Conservation (phyloP, 2,797 vertebrate species). For the Chromis chromis region DNA sequence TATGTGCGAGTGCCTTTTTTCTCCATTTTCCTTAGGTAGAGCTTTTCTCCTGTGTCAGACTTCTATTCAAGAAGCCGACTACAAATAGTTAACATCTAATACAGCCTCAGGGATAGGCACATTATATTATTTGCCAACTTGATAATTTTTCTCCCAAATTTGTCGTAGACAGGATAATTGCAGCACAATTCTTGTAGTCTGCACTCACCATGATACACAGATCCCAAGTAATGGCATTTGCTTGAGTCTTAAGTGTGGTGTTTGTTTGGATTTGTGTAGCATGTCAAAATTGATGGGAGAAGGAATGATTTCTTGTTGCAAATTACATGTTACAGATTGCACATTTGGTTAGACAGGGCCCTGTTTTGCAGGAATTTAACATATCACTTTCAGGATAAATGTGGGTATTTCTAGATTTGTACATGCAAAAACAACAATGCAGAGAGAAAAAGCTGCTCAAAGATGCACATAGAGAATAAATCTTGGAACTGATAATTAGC, state of each 20-base stretch:
- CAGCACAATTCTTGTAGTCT: background rate
- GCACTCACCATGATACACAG: background rate
- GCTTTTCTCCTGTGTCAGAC: background rate
- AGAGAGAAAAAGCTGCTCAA: too few species aligned
- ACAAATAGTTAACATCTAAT: too few species aligned
- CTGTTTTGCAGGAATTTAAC: too few species aligned
- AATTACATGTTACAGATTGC: too few species aligned
- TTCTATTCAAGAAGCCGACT: background rate
- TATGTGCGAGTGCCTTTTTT: background rate
- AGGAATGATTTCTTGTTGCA: background rate
- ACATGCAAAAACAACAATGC: too few species aligned
- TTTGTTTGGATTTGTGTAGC: background rate
- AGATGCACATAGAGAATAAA: too few species aligned
- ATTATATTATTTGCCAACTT: background rate
- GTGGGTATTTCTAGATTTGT: too few species aligned
- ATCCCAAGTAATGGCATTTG: background rate
- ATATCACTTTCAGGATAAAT: too few species aligned
- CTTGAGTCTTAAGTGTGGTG: background rate
- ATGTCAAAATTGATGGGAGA: background rate
- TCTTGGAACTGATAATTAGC: too few species aligned
- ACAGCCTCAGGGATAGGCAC: too few species aligned
- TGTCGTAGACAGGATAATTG: background rate
- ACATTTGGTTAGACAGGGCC: too few species aligned
- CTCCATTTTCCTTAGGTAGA: too few species aligned
- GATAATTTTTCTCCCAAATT: background rate